These are phyloP conservation scores for Drosophila funebris DNA, from an alignment of 1,140 invertebrate genomes.

Conservation along the genomic window DNA sequence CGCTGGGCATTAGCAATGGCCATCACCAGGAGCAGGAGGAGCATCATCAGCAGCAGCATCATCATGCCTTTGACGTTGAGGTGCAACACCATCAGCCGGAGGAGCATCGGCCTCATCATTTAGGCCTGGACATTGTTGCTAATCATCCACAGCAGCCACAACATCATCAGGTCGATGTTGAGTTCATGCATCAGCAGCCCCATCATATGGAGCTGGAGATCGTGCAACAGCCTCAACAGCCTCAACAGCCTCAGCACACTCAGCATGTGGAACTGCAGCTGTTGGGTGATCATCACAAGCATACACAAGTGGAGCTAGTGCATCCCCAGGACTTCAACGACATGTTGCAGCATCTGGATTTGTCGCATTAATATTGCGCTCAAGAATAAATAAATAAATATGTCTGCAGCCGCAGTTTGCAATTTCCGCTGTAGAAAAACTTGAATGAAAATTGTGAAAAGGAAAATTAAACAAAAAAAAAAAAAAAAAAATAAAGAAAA, in stretches of 20 bases:
- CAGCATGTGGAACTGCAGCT: slow-evolving; percentile 2
- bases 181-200: not conserved
- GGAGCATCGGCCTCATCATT: too few relatives aligned
- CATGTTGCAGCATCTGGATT: not conserved
- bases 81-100: not conserved
- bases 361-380: not conserved
- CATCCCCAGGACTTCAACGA: not conserved
- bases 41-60: not conserved
- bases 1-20: not conserved
- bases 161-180: not conserved
- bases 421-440: slow-evolving; percentile 58
- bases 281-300: slow-evolving; percentile 11
- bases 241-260: not conserved
- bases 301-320: slow-evolving; percentile 32
- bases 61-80: not conserved
- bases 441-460: slow-evolving; percentile 7
- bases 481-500: too few relatives aligned
- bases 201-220: slow-evolving; percentile 10
- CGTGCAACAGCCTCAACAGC: not conserved
- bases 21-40: not conserved
- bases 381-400: slow-evolving; percentile 42
- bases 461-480: too few relatives aligned
- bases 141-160: not conserved
- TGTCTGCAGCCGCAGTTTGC: slow-evolving; percentile 52
- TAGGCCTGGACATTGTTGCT: too few relatives aligned